Percentiles rank a stretch among this genome's conserved stretches.
phyloP scores from a whole-genome alignment of 2,113 vertebrate genomes.

The Ursus arctos region DNA sequence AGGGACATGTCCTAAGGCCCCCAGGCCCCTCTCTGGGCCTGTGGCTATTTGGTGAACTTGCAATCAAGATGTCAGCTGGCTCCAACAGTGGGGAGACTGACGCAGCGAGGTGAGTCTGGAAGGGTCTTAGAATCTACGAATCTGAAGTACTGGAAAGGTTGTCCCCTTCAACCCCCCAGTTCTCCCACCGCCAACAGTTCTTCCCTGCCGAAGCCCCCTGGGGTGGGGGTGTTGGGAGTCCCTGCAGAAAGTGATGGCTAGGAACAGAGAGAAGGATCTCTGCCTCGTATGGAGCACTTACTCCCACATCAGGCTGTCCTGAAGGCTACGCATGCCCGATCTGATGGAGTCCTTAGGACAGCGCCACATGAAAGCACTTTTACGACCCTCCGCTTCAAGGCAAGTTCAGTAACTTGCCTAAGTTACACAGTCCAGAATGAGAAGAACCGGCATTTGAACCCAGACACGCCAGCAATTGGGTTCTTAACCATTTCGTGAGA shows the following conservation, averaged over 20 bases:
- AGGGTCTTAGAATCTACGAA: background rate
- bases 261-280: background rate
- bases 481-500: background rate
- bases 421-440: background rate
- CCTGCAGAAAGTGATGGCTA: background rate
- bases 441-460: background rate
- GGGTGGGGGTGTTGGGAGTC: background rate
- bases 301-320: background rate
- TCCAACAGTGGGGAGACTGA: conserved; percentile 35
- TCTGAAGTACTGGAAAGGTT: background rate
- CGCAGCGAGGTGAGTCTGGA: background rate
- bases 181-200: background rate
- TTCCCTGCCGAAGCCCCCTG: background rate
- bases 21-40: background rate
- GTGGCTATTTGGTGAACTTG: background rate
- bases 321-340: background rate
- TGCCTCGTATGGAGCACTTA: background rate
- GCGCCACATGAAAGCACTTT: background rate
- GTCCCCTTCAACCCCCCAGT: background rate
- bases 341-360: background rate
- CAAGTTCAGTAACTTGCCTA: background rate
- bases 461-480: background rate
- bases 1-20: background rate
- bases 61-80: background rate
- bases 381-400: conserved; percentile 10